Evolutionary conservation across 2,888 invertebrate genomes (phyloP), one percentile per base, ranked within the genome.

Genomic region (Agonopterix alstromeriana): DNA sequence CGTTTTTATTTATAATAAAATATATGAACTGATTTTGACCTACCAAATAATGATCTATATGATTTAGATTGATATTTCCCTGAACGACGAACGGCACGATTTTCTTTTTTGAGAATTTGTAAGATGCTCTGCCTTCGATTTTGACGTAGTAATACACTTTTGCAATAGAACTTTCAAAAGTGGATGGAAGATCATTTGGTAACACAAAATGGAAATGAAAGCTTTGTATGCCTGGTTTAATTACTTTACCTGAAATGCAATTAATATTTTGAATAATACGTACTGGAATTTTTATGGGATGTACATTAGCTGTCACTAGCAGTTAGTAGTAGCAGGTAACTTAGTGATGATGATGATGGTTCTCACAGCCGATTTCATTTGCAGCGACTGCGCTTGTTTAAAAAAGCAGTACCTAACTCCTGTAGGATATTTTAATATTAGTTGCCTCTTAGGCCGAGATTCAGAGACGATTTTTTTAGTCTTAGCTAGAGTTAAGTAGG

Each of bases 161-260:
- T 1, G 77, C 85, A 36, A 82, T 61, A 1, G 79, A 75, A 58
- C 78, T 81, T 58, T 74, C 67, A 55, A 82, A 85, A 35, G 72
- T 70, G 9, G 86, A 77, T 0, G 86, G 86, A 48, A 85, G 60
- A 56, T 85, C 76, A 12, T 60, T 57, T 1, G 85, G 83, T 42
- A 88, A 51, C 5, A 67, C 65, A 51, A 87, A 85, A 55, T 85
- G 73, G 54, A 88, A 85, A 11, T 79, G 78, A 54, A 73, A 75
- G 17, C 65, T 73, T 47, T 78, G 68, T 17, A 75, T 52, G 2
- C 84, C 83, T 0, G 79, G 72, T 27, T 55, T 53, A 3, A 83
- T 58, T 44, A 48, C 67, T 49, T 63, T 74, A 48, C 71, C 87
- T 83, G 56, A 48, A 67, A 67, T 12, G 8, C 8, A 38, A 38